Conservation (phyloP, 1,140 invertebrate species). For the Drosophila kurseongensis region DNA sequence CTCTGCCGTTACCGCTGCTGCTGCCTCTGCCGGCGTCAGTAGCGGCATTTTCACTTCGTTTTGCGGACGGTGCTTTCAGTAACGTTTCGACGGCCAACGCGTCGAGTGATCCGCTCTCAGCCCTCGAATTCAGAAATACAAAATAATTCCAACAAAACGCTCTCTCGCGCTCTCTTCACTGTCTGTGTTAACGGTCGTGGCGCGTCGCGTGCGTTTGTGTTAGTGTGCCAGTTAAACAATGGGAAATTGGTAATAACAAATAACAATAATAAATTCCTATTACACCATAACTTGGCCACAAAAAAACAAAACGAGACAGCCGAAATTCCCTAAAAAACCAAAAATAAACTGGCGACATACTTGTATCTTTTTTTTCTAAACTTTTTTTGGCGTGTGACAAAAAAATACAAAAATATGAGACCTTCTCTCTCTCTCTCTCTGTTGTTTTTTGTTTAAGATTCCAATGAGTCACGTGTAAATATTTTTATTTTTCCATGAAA, state of each 20-base stretch:
- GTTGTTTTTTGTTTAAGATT: constrained; percentile 34
- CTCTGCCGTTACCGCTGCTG: not conserved
- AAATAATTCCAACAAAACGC: not conserved
- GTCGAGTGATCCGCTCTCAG: constrained; percentile 16
- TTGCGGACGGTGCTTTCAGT: constrained; percentile 28
- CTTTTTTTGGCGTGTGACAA: constrained; percentile 45
- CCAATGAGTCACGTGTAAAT: constrained; percentile 47
- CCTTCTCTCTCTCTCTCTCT: constrained; percentile 7
- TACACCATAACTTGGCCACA: not conserved
- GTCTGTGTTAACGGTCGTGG: constrained; percentile 24
- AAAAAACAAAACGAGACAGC: constrained; percentile 25
- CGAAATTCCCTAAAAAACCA: constrained; percentile 19
- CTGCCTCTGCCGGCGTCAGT: not conserved
- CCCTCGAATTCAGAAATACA: too few species aligned
- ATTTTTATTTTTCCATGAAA: constrained; percentile 19
- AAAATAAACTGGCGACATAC: constrained; percentile 44
- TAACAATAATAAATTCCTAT: constrained; percentile 4
- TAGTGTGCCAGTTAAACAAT: constrained; percentile 38
- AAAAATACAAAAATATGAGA: constrained; percentile 13
- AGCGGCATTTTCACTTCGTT: constrained; percentile 25
- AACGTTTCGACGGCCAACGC: constrained; percentile 38
- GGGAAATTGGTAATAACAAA: constrained; percentile 35
- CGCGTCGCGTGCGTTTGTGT: constrained; percentile 46
- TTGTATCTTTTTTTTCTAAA: constrained; percentile 28
- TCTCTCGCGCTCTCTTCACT: constrained; percentile 24